Conservation (phyloP, 2,113 vertebrate genomes). For the Dipodomys merriami region DNA sequence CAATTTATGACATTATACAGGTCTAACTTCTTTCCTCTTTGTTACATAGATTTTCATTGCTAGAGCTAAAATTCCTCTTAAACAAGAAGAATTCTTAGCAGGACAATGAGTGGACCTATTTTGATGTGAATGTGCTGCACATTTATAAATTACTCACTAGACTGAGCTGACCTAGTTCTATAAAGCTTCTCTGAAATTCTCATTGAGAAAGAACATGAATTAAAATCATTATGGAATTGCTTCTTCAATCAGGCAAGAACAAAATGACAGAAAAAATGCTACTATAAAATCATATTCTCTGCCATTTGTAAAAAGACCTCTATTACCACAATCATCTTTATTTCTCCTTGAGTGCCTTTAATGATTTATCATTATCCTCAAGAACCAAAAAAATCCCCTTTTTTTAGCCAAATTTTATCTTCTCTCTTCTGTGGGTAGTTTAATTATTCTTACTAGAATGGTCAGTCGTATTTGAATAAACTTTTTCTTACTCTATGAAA, state of each 20-base stretch:
- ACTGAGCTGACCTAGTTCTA: slow-evolving; percentile 69
- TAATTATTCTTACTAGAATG: background rate
- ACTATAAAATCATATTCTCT: background rate
- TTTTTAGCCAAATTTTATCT: background rate
- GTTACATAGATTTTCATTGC: background rate
- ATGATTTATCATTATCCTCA: slow-evolving; percentile 19
- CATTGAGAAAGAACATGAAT: slow-evolving; percentile 20
- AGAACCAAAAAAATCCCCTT: slow-evolving; percentile 1
- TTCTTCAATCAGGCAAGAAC: slow-evolving; percentile 37
- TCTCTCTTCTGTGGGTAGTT: background rate
- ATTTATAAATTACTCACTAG: slow-evolving; percentile 51
- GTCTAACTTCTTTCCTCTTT: background rate
- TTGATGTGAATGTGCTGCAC: slow-evolving; percentile 54
- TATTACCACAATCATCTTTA: background rate
- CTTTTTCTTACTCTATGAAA: slow-evolving; percentile 24
- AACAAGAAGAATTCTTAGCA: slow-evolving; percentile 32
- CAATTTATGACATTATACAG: background rate
- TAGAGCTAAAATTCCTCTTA: background rate
- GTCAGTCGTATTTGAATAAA: slow-evolving; percentile 17
- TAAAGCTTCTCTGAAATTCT: background rate
- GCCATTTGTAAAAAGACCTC: background rate
- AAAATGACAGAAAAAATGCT: slow-evolving; percentile 51
- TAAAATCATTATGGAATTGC: slow-evolving; percentile 54
- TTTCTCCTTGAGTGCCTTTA: background rate
- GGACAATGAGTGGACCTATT: slow-evolving; percentile 76